These are phyloP conservation scores for Melanotaenia trifasciata DNA, from an alignment of 2,797 vertebrate species.

Conservation along the genomic window DNA sequence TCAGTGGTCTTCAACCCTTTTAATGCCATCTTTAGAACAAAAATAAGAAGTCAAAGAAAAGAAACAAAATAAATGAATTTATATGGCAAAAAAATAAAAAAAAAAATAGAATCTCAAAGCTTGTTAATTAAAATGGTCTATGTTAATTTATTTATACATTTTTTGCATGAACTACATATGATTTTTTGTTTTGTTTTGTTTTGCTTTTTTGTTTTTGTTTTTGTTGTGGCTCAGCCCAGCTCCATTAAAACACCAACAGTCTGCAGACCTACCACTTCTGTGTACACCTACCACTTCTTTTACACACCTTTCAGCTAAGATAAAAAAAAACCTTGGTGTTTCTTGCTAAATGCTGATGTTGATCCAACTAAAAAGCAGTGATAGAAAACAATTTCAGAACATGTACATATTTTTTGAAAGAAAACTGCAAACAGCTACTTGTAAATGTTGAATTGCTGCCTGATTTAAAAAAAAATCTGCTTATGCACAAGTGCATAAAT, in stretches of 20 bases:
- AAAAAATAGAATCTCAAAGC: background rate
- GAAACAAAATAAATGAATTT: background rate
- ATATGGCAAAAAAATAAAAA: background rate
- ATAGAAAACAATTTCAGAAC: background rate
- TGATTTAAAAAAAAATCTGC: too few relatives aligned
- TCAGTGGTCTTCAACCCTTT: slow-evolving; percentile 40
- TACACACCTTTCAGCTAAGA: background rate
- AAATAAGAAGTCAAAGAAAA: background rate
- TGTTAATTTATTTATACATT: background rate
- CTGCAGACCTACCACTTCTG: background rate
- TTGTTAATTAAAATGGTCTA: background rate
- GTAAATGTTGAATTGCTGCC: too few relatives aligned
- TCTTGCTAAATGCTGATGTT: background rate
- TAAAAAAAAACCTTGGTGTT: background rate
- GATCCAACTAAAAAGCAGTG: background rate
- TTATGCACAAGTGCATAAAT: too few relatives aligned
- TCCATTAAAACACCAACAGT: background rate
- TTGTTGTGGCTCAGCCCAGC: background rate
- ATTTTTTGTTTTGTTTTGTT: too few relatives aligned
- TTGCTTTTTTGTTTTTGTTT: background rate
- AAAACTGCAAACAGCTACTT: too few relatives aligned
- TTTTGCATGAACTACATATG: slow-evolving; percentile 11
- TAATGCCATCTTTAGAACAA: slow-evolving; percentile 49
- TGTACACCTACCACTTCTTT: background rate
- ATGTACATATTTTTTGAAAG: too few relatives aligned